A percentile compares a stretch with the other conserved stretches of the same genome.
These are phyloP conservation scores for Uria lomvia DNA, from an alignment of 2,113 vertebrate genomes.

Conservation along the genomic window DNA sequence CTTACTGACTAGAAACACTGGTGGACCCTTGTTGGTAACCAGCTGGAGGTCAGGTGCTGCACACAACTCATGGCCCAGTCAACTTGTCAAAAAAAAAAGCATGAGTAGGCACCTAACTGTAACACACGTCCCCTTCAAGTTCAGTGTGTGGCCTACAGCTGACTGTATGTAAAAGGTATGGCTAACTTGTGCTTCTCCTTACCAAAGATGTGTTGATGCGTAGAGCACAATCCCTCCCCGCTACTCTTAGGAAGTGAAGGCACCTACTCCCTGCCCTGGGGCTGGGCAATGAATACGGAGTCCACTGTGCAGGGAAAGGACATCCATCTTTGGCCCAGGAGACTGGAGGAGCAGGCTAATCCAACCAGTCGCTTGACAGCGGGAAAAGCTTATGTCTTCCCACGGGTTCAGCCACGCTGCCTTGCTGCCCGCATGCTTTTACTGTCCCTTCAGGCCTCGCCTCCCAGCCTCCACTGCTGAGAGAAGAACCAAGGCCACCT, in stretches of 20 bases:
- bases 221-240: not conserved
- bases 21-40: not conserved
- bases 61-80: accelerated
- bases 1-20: not conserved
- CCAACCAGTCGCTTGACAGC: not conserved
- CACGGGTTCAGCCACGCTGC: not conserved
- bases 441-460: not conserved
- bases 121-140: not conserved
- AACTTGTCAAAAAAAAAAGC: not conserved
- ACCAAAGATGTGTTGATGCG: not conserved
- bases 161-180: not conserved
- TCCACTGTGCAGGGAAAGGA: not conserved
- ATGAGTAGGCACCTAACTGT: not conserved
- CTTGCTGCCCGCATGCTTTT: not conserved
- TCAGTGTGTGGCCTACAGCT: not conserved
- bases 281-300: not conserved
- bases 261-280: not conserved
- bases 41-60: accelerated
- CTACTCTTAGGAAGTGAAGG: not conserved
- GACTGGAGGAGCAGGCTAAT: not conserved
- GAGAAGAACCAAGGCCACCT: not conserved
- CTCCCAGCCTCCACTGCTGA: not conserved
- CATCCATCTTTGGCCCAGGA: not conserved
- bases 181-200: not conserved
- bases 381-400: not conserved